These are phyloP conservation scores for Cryptophagus acutangulus DNA, from an alignment of 2,888 invertebrate species.

Conservation along the genomic window DNA sequence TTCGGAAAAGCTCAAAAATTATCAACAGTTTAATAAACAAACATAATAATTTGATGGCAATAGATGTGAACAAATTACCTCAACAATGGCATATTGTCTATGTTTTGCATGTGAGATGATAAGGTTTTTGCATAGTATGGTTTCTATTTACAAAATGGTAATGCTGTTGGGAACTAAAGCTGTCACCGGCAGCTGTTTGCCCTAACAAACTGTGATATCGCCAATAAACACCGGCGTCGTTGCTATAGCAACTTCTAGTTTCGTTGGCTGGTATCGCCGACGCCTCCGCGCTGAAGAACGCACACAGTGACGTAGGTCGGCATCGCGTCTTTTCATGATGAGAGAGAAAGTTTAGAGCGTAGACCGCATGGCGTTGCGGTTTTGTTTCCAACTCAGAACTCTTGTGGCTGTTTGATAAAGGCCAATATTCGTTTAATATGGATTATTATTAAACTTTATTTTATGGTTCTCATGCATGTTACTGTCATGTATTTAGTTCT, in stretches of 20 bases:
- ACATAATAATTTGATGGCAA: constrained; percentile 3
- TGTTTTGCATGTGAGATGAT: constrained; percentile 9
- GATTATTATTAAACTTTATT: no score
- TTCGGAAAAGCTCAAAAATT: no score
- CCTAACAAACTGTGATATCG: constrained; percentile 41
- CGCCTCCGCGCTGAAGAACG: constrained; percentile 6
- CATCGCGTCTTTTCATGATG: not conserved
- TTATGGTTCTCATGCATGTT: no score
- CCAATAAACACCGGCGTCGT: constrained; percentile 40
- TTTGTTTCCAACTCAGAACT: not conserved
- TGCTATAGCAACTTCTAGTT: constrained; percentile 21
- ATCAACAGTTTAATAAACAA: no score
- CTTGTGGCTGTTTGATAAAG: not conserved
- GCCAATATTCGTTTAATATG: no score
- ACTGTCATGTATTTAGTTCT: no score
- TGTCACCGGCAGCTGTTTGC: constrained; percentile 39
- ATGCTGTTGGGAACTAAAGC: constrained; percentile 34
- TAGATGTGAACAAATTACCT: constrained; percentile 10
- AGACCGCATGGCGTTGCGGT: constrained; percentile 3
- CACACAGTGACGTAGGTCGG: not conserved
- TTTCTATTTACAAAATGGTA: constrained; percentile 8
- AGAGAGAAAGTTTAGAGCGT: no score
- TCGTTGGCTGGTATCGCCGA: constrained; percentile 11
- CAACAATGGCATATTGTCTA: constrained; percentile 9
- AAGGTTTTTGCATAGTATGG: constrained; percentile 8